Conservation (phyloP, 1,140 invertebrate species). For the Pseudomyrmex sp. region DNA sequence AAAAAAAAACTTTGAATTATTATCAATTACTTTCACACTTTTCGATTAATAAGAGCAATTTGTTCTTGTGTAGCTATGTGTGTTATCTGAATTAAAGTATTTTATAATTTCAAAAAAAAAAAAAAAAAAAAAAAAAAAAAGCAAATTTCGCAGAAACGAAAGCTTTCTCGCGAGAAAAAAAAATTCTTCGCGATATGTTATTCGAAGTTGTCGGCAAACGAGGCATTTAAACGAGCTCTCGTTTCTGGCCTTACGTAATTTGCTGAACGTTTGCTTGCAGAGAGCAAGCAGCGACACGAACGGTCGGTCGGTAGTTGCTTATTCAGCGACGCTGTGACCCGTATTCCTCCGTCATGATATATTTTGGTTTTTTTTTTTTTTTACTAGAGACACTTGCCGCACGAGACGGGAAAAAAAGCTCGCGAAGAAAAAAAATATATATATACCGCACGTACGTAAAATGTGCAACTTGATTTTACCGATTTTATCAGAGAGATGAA, state of each 20-base stretch:
- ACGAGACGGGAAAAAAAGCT: no score
- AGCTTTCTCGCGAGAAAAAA: conserved; percentile 1
- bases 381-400: neutral
- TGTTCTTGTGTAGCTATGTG: neutral
- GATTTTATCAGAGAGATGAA: neutral
- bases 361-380: neutral
- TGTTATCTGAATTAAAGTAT: neutral
- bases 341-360: conserved; percentile 68
- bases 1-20: neutral
- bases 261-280: conserved; percentile 61
- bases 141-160: neutral
- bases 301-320: conserved; percentile 71
- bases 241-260: conserved; percentile 79
- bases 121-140: no score
- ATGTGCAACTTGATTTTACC: neutral
- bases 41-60: neutral
- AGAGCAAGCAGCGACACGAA: conserved; percentile 59
- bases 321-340: conserved; percentile 80
- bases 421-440: neutral
- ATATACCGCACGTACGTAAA: neutral
- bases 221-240: conserved; percentile 80
- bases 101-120: neutral
- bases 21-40: neutral
- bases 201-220: conserved; percentile 62
- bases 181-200: neutral